Evolutionary conservation across 2,113 vertebrate genomes (phyloP), one percentile per base, ranked within the genome.

Genomic region (Syngnathoides biaculeatus): DNA sequence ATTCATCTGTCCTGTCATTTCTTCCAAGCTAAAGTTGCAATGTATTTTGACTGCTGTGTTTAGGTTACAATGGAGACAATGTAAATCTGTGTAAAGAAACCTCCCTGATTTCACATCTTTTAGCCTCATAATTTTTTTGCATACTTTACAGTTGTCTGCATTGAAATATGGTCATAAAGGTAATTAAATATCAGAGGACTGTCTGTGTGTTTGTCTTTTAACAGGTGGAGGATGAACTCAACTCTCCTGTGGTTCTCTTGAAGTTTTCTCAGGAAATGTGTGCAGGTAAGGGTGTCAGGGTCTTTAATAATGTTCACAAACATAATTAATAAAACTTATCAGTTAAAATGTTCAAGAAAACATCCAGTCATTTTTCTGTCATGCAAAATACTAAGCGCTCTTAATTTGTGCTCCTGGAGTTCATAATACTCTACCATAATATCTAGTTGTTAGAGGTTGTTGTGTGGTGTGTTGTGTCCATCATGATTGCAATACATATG

Each of bases 221-320:
- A 68, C 88, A 99, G 96, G 95, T 98, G 74, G 96, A 97, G 86
- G 95, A 97, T 87, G 96, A 98, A 76, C 81, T 94, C 62, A 93
- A 81, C 73, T 98, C 95, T 73, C 94, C 97, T 12, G 97, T 98
- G 64, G 94, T 99, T 22, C 94, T 99, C 13, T 97, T 99, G 88
- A 94, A 85, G 79, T 98, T 96, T 87, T 92, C 83, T 61, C 90
- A 77, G 73, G 90, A 93, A 56, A 79, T 83, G 43, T 89, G 82
- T 71, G 83, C 91, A 84, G 93, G 97, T 98, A 87, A 87, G 73
- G 12, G 5, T 26, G 7, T 65, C 22, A 15, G 24, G 7, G 7
- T 15, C 7, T 26, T 43, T 7, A 26, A n/a, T 20, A 6, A 4
- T 22, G 55, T 26, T 22, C 10, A 53, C 52, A 24, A 24, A 20